Evolutionary conservation across 2,888 invertebrate genomes (phyloP).

Genomic region (Zygaena filipendulae): DNA sequence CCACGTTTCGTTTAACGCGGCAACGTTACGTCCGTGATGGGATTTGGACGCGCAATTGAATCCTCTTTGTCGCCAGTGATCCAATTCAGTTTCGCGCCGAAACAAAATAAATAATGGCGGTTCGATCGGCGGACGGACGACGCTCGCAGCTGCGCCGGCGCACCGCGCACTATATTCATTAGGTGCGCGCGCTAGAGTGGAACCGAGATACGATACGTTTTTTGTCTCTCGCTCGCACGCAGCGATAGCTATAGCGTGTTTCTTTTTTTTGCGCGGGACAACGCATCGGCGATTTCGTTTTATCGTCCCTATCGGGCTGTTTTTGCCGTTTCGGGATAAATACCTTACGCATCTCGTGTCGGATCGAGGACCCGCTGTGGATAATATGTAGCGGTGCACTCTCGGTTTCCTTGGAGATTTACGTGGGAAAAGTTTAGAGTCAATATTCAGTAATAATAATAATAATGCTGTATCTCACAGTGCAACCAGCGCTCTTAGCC

Average conservation of each 20-base stretch:
- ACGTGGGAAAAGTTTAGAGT: too few relatives aligned
- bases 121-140: constrained; percentile 34
- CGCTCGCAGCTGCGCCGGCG: constrained; percentile 60
- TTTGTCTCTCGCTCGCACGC: constrained; percentile 62
- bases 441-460: too few relatives aligned
- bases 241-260: constrained; percentile 57
- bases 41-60: constrained; percentile 66
- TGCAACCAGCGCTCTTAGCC: too few relatives aligned
- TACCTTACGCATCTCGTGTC: constrained; percentile 47
- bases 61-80: constrained; percentile 60
- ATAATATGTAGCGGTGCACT: too few relatives aligned
- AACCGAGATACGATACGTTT: constrained; percentile 63
- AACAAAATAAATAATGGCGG: constrained; percentile 65
- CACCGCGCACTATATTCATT: constrained; percentile 45
- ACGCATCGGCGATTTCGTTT: constrained; percentile 65
- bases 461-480: too few relatives aligned
- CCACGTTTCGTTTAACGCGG: constrained; percentile 43
- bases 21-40: constrained; percentile 54
- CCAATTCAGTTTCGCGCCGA: constrained; percentile 63
- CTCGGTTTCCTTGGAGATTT: too few relatives aligned
- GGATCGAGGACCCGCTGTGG: not conserved
- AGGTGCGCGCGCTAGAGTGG: constrained; percentile 60
- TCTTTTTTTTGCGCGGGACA: constrained; percentile 41
- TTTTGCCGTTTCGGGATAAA: constrained; percentile 59
- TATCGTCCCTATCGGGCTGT: constrained; percentile 60